Evolutionary conservation across 2,113 vertebrate species (phyloP).

Genomic region (Larimichthys polyactis): DNA sequence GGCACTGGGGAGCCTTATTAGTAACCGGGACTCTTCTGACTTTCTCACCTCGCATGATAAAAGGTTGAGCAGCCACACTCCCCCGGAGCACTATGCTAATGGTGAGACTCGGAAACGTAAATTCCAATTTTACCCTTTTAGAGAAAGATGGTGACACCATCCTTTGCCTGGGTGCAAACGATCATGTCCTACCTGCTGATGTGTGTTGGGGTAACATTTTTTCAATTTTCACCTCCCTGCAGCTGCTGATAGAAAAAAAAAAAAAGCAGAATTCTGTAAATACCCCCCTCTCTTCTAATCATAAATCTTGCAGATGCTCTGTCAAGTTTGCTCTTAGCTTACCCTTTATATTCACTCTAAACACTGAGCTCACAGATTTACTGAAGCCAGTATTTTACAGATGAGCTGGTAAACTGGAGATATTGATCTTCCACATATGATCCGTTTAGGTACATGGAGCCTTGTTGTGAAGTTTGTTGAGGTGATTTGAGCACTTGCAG

Average conservation of each 20-base stretch:
- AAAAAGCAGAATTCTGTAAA: not conserved
- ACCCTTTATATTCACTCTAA: not conserved
- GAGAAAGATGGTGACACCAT: not conserved
- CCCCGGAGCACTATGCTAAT: slow-evolving; percentile 74
- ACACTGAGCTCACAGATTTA: not conserved
- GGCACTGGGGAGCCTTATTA: slow-evolving; percentile 81
- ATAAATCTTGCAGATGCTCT: not conserved
- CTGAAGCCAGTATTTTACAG: not conserved
- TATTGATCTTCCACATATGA: slow-evolving; percentile 8
- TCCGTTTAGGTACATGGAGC: not conserved
- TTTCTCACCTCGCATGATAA: slow-evolving; percentile 85
- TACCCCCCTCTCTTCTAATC: not conserved
- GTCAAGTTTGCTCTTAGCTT: not conserved
- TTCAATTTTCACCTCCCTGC: not conserved
- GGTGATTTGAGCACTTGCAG: not conserved
- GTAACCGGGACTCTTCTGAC: slow-evolving; percentile 81
- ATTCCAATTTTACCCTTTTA: not conserved
- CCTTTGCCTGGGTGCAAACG: not conserved
- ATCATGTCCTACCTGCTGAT: not conserved
- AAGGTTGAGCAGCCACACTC: slow-evolving; percentile 76
- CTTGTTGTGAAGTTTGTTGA: not conserved
- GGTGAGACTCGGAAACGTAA: slow-evolving; percentile 77
- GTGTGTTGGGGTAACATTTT: not conserved
- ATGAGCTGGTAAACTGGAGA: not conserved
- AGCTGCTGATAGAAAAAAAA: not conserved